A percentile compares a stretch with the other conserved stretches of the same genome.
Conservation (phyloP, 1,140 invertebrate genomes). For the Eumaeus atala region DNA sequence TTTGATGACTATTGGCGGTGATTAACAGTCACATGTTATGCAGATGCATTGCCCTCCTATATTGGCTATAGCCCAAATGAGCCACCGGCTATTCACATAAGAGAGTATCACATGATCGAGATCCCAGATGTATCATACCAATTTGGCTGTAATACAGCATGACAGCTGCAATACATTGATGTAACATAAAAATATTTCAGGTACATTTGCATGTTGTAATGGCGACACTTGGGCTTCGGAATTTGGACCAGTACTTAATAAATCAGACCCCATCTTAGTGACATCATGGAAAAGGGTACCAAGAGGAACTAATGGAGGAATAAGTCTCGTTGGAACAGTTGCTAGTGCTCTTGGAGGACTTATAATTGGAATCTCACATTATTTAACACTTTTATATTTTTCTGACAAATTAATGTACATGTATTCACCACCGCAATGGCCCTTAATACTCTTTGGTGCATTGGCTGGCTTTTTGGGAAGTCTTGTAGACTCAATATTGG, state of each 20-base stretch:
- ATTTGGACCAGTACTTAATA: slow-evolving; percentile 85
- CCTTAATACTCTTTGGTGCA: slow-evolving; percentile 82
- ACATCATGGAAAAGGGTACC: slow-evolving; percentile 85
- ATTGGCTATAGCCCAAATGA: too few species aligned
- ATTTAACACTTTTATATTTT: slow-evolving; percentile 79
- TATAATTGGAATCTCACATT: slow-evolving; percentile 83
- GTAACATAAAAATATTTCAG: slow-evolving; percentile 54
- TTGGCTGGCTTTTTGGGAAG: slow-evolving; percentile 87
- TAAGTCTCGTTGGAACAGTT: slow-evolving; percentile 82
- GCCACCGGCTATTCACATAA: too few species aligned
- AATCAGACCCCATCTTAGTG: slow-evolving; percentile 82
- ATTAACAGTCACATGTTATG: too few species aligned
- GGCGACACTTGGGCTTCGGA: slow-evolving; percentile 96
- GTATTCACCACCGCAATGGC: slow-evolving; percentile 86
- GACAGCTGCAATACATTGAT: too few species aligned
- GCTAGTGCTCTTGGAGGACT: slow-evolving; percentile 85
- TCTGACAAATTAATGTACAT: slow-evolving; percentile 76
- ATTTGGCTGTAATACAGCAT: too few species aligned
- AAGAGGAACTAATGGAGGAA: slow-evolving; percentile 88
- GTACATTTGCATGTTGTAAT: slow-evolving; percentile 86
- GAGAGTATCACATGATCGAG: too few species aligned
- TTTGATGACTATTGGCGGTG: too few species aligned
- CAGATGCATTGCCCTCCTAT: too few species aligned
- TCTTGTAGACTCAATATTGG: slow-evolving; percentile 87
- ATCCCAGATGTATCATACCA: too few species aligned